A percentile compares a stretch with the other conserved stretches of the same genome.
Evolutionary conservation across 37 sponge, comb jelly and placozoan genomes (phyloP).

Genomic region (Spongia lamella): DNA sequence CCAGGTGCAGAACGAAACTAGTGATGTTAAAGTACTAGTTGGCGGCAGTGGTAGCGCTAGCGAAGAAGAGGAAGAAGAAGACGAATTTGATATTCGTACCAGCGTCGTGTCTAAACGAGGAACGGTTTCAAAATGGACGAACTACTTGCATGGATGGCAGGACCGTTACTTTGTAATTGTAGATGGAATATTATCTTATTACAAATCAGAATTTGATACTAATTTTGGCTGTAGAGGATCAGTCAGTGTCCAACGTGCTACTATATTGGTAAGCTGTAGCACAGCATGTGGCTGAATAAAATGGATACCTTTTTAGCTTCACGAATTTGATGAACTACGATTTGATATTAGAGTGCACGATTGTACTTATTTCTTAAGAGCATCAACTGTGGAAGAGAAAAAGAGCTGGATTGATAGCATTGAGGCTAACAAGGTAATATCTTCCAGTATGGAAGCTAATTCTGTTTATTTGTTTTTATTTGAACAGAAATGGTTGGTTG

Average conservation of each 20-base stretch:
- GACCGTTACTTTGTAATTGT: slow-evolving; percentile 78
- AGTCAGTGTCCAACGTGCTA: slow-evolving; percentile 68
- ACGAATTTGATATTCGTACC: background rate
- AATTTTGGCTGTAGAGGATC: slow-evolving; percentile 90
- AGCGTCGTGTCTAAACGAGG: slow-evolving; percentile 44
- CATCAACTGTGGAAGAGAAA: slow-evolving; percentile 64
- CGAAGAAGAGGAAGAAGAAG: slow-evolving; percentile 39
- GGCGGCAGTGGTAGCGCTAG: background rate
- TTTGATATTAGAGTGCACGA: slow-evolving; percentile 83
- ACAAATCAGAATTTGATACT: slow-evolving; percentile 83
- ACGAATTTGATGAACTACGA: slow-evolving; percentile 89
- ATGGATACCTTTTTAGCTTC: slow-evolving; percentile 41
- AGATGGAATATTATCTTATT: slow-evolving; percentile 82
- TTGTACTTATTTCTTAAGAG: slow-evolving; percentile 81
- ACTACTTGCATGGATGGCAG: slow-evolving; percentile 95
- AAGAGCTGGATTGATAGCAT: slow-evolving; percentile 78
- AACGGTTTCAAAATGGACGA: slow-evolving; percentile 87
- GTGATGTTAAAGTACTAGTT: too few species aligned
- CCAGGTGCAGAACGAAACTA: too few species aligned
- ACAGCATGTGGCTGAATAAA: background rate
- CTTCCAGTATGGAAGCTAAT: background rate
- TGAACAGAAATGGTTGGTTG: slow-evolving; percentile 52
- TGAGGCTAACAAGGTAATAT: slow-evolving; percentile 69
- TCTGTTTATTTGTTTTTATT: background rate
- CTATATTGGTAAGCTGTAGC: slow-evolving; percentile 50